Conservation (phyloP, 2,797 vertebrate genomes). For the Gymnopithys bicolor region DNA sequence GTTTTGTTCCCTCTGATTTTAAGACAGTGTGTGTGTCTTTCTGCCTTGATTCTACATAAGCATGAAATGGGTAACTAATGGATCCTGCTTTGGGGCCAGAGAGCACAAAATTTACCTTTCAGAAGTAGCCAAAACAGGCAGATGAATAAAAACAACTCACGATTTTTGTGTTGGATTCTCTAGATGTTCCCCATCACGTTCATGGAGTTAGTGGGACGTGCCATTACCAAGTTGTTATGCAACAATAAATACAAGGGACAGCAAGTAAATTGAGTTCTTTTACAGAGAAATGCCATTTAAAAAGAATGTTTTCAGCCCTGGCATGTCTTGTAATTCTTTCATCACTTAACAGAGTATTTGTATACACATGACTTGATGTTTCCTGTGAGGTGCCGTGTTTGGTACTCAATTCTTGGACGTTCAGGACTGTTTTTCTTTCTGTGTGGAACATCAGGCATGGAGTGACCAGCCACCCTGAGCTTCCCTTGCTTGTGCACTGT, state of each 20-base stretch:
- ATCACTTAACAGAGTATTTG: background rate
- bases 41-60: background rate
- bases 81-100: background rate
- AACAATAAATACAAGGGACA: background rate
- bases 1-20: background rate
- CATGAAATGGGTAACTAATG: background rate
- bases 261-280: background rate
- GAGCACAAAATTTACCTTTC: background rate
- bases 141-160: background rate
- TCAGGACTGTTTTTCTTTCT: background rate
- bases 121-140: background rate
- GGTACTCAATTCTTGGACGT: background rate
- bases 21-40: background rate
- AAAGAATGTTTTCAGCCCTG: background rate
- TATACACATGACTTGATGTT: background rate
- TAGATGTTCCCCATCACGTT: background rate
- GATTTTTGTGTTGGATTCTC: background rate
- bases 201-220: background rate
- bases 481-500: background rate
- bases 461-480: background rate
- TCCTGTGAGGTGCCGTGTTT: background rate
- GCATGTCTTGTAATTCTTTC: background rate
- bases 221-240: background rate
- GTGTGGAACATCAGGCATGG: background rate
- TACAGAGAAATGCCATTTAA: constrained; percentile 3